Conservation (phyloP, 2,888 invertebrate species). For the Sinelater perroti region DNA sequence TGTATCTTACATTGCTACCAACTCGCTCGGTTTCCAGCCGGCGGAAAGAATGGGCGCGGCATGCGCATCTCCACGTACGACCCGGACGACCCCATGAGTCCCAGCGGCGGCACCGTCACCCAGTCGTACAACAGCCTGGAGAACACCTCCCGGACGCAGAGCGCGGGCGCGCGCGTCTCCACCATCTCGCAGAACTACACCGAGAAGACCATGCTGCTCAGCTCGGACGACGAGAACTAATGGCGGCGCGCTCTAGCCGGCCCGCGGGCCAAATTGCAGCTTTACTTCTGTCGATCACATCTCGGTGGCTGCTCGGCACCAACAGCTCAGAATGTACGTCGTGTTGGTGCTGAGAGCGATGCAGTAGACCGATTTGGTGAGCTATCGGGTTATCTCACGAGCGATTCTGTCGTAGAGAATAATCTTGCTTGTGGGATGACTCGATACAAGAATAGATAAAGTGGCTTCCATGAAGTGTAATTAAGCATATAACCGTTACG, state of each 20-base stretch:
- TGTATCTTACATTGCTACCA: neutral
- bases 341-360: too few relatives aligned
- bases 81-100: conserved; percentile 70
- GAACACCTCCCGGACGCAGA: conserved; percentile 50
- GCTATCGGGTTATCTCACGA: too few relatives aligned
- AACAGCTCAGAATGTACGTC: too few relatives aligned
- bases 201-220: conserved; percentile 94
- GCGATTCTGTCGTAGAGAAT: too few relatives aligned
- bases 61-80: conserved; percentile 74
- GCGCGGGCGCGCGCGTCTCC: conserved; percentile 77
- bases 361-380: too few relatives aligned
- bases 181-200: conserved; percentile 88
- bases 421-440: too few relatives aligned
- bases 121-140: conserved; percentile 56
- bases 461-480: too few relatives aligned
- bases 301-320: neutral
- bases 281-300: conserved; percentile 6
- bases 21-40: conserved; percentile 47
- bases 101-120: conserved; percentile 56
- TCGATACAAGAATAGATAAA: too few relatives aligned
- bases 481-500: too few relatives aligned
- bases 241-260: neutral
- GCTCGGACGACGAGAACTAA: conserved; percentile 87
- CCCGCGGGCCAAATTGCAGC: too few relatives aligned
- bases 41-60: conserved; percentile 72